These are phyloP conservation scores for Hippocampus guttulatus DNA, from an alignment of 2,113 vertebrate genomes.

Conservation along the genomic window DNA sequence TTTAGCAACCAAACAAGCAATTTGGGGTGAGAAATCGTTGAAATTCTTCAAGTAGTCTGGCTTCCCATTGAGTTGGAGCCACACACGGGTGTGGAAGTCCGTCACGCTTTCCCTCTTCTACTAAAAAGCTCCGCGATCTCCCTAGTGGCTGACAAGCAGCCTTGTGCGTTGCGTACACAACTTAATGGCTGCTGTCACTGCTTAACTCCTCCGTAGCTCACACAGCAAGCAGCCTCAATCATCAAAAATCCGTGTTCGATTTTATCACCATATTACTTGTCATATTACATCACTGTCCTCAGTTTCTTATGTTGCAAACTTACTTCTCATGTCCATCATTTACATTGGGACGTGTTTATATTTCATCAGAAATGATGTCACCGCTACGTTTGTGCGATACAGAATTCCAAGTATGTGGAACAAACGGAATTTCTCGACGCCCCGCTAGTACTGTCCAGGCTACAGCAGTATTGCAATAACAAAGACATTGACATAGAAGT, in stretches of 20 bases:
- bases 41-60: constrained; percentile 57
- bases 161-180: constrained; percentile 61
- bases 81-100: constrained; percentile 54
- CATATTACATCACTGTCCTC: background rate
- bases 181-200: constrained; percentile 67
- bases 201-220: constrained; percentile 57
- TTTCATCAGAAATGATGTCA: no score
- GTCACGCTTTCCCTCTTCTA: constrained; percentile 63
- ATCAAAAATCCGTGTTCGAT: constrained; percentile 36
- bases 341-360: no score
- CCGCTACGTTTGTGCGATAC: no score
- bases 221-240: constrained; percentile 56
- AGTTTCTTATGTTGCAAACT: background rate
- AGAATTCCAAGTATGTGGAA: no score
- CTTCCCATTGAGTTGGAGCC: constrained; percentile 54
- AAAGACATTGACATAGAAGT: no score
- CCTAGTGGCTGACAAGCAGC: constrained; percentile 56
- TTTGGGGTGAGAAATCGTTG: constrained; percentile 58
- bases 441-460: no score
- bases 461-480: no score
- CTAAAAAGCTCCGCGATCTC: constrained; percentile 70
- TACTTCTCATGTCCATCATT: background rate
- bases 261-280: constrained; percentile 27
- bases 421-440: no score
- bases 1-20: constrained; percentile 61